Conservation (phyloP, 2,888 invertebrate genomes). For the Strigamia transsilvanica region DNA sequence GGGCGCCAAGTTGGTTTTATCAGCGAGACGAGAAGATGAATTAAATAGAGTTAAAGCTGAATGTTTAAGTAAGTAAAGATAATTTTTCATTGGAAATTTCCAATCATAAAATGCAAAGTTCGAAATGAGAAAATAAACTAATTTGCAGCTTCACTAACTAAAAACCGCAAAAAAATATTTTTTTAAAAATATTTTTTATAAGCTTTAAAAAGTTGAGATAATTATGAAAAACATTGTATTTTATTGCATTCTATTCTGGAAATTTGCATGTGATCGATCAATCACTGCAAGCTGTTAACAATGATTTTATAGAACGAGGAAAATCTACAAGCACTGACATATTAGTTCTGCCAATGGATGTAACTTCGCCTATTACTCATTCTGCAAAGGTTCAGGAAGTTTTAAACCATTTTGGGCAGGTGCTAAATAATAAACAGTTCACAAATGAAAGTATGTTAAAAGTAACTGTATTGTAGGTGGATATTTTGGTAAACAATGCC, state of each 20-base stretch:
- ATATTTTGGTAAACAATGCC: constrained; percentile 82
- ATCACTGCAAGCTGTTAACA: too few relatives aligned
- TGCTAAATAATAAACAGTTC: not conserved
- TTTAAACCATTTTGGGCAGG: constrained; percentile 72
- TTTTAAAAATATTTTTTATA: too few relatives aligned
- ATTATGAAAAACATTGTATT: too few relatives aligned
- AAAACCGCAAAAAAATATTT: too few relatives aligned
- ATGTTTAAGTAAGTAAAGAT: constrained; percentile 67
- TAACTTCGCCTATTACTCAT: constrained; percentile 70
- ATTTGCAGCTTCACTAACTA: too few relatives aligned
- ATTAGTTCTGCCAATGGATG: too few relatives aligned
- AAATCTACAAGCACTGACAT: constrained; percentile 60
- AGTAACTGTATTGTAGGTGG: constrained; percentile 67
- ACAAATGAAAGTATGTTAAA: not conserved
- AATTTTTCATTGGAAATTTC: not conserved
- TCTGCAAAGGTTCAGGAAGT: constrained; percentile 71
- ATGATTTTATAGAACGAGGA: constrained; percentile 65
- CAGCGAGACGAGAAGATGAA: constrained; percentile 73
- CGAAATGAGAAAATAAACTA: too few relatives aligned
- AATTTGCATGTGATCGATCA: too few relatives aligned
- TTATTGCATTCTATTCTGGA: too few relatives aligned
- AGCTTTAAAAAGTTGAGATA: too few relatives aligned
- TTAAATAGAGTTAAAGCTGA: constrained; percentile 73
- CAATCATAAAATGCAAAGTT: not conserved
- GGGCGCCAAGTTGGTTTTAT: constrained; percentile 74